These are phyloP conservation scores for Lepidochrysops patricia DNA, from an alignment of 2,888 invertebrate species.

Conservation along the genomic window DNA sequence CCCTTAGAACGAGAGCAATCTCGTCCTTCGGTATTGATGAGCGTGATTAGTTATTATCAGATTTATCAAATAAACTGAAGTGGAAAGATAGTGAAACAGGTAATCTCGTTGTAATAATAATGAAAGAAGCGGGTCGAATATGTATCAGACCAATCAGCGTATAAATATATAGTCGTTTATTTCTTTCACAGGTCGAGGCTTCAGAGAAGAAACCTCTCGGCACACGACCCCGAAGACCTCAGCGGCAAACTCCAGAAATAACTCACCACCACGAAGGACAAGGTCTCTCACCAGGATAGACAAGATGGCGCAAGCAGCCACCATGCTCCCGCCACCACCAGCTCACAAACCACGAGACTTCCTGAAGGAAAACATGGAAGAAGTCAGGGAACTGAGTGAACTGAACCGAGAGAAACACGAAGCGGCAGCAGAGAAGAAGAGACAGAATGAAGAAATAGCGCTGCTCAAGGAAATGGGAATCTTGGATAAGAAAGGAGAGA, in stretches of 20 bases:
- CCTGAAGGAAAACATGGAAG: constrained; percentile 65
- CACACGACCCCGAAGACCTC: constrained; percentile 71
- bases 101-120: no score
- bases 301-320: constrained; percentile 57
- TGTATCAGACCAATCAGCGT: no score
- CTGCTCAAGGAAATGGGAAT: constrained; percentile 65
- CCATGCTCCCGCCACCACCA: constrained; percentile 42
- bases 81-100: no score
- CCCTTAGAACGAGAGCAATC: background rate
- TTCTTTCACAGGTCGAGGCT: constrained; percentile 60
- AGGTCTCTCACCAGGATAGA: constrained; percentile 56
- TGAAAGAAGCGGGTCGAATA: no score
- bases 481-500: constrained; percentile 45
- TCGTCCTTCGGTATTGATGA: no score
- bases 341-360: constrained; percentile 58
- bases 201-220: constrained; percentile 67
- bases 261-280: constrained; percentile 57
- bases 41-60: no score
- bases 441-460: constrained; percentile 61
- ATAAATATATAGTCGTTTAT: no score
- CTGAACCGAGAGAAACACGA: constrained; percentile 66
- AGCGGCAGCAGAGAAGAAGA: constrained; percentile 57
- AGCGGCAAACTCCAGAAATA: constrained; percentile 55
- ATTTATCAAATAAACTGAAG: no score
- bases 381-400: constrained; percentile 62